phyloP scores from a whole-genome alignment of 2,113 vertebrate species.

The Nannospalax galili region DNA sequence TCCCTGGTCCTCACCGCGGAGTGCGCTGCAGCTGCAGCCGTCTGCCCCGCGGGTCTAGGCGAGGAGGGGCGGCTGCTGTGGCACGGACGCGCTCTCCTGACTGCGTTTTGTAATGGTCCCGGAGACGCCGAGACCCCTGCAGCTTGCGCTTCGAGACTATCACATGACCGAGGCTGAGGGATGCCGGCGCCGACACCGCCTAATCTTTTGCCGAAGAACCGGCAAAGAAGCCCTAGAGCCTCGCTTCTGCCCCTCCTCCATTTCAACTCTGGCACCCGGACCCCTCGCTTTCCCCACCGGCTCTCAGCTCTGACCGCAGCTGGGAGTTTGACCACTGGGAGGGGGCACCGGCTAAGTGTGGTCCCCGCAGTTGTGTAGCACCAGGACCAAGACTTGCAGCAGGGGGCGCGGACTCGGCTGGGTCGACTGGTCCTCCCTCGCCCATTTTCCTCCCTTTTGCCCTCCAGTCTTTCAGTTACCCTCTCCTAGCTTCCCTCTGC shows the following conservation, averaged over 20 bases:
- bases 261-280: not conserved
- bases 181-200: constrained; percentile 68
- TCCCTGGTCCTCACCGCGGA: not conserved
- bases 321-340: not conserved
- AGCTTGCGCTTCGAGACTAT: constrained; percentile 89
- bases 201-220: constrained; percentile 62
- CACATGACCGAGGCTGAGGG: constrained; percentile 91
- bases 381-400: not conserved
- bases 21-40: constrained; percentile 24
- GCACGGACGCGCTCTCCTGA: constrained; percentile 70
- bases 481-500: not conserved
- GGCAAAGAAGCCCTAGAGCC: constrained; percentile 50
- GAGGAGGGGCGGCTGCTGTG: constrained; percentile 57
- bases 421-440: not conserved
- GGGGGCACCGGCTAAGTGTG: not conserved
- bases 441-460: not conserved
- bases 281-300: not conserved
- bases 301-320: not conserved
- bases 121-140: constrained; percentile 87
- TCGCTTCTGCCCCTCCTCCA: constrained; percentile 24
- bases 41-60: constrained; percentile 7
- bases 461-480: not conserved
- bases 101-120: constrained; percentile 91
- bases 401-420: not conserved
- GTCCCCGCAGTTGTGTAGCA: not conserved